Percentiles rank a stretch among this genome's conserved stretches.
These are phyloP conservation scores for Bos javanicus DNA, from an alignment of 2,113 vertebrate species.

Conservation along the genomic window DNA sequence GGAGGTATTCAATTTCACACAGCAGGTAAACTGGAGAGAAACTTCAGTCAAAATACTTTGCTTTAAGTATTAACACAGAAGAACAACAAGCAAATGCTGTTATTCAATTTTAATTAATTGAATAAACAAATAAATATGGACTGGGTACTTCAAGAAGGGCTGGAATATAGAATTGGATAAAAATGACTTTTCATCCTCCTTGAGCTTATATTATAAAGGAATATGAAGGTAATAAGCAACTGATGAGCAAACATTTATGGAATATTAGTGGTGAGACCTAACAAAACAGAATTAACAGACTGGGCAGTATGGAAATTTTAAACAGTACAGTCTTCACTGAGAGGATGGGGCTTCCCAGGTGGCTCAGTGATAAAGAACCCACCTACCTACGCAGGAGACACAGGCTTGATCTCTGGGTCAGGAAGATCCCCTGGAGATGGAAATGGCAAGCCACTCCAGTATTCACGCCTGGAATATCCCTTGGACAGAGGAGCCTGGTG, in stretches of 20 bases:
- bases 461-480: background rate
- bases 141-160: background rate
- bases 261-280: background rate
- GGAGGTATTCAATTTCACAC: background rate
- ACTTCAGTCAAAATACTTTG: background rate
- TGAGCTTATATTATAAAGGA: background rate
- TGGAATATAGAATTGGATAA: background rate
- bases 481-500: background rate
- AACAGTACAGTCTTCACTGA: background rate
- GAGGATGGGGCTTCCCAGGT: background rate
- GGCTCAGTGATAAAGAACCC: background rate
- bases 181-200: background rate
- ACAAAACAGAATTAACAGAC: background rate
- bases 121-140: background rate
- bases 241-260: background rate
- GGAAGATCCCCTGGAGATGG: background rate
- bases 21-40: accelerated
- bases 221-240: background rate
- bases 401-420: background rate
- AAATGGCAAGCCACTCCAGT: background rate
- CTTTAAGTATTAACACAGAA: background rate
- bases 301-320: background rate
- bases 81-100: background rate
- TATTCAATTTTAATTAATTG: background rate
- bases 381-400: background rate